Evolutionary conservation across 2,113 vertebrate genomes (phyloP).

Genomic region (Sinocyclocheilus maitianheensis): DNA sequence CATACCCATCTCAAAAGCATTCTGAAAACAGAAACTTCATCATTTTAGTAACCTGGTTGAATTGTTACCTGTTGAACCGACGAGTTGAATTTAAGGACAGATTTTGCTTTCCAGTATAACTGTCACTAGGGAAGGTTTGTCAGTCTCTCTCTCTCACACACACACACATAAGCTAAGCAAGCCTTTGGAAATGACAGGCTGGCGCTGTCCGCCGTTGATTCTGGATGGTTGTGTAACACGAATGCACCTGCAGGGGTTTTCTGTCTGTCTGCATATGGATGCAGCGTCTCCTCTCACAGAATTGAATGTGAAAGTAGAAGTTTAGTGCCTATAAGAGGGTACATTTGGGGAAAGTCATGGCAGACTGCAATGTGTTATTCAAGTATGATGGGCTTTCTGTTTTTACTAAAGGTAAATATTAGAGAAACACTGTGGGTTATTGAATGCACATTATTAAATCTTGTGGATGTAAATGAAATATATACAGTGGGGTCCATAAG

Average conservation of each 20-base stretch:
- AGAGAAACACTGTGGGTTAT: background rate
- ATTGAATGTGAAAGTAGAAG: background rate
- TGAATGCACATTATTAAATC: background rate
- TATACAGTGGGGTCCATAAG: background rate
- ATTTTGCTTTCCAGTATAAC: background rate
- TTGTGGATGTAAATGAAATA: background rate
- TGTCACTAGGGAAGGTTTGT: background rate
- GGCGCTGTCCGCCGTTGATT: slow-evolving; percentile 45
- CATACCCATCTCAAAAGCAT: slow-evolving; percentile 46
- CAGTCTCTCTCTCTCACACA: background rate
- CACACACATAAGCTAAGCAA: slow-evolving; percentile 6
- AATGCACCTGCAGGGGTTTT: slow-evolving; percentile 49
- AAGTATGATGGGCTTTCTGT: background rate
- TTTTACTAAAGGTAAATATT: background rate
- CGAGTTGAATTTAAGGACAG: background rate
- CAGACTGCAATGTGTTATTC: background rate
- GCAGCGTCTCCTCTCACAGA: background rate
- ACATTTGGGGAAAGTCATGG: slow-evolving; percentile 3
- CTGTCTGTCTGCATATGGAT: slow-evolving; percentile 43
- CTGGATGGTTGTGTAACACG: slow-evolving; percentile 49
- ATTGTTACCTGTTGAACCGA: background rate
- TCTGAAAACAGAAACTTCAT: background rate
- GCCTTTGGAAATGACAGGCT: slow-evolving; percentile 27
- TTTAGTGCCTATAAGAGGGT: slow-evolving; percentile 11
- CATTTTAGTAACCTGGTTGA: background rate